A percentile compares a stretch with the other conserved stretches of the same genome.
These are phyloP conservation scores for Trinectes maculatus DNA, from an alignment of 2,113 vertebrate genomes.

Conservation along the genomic window DNA sequence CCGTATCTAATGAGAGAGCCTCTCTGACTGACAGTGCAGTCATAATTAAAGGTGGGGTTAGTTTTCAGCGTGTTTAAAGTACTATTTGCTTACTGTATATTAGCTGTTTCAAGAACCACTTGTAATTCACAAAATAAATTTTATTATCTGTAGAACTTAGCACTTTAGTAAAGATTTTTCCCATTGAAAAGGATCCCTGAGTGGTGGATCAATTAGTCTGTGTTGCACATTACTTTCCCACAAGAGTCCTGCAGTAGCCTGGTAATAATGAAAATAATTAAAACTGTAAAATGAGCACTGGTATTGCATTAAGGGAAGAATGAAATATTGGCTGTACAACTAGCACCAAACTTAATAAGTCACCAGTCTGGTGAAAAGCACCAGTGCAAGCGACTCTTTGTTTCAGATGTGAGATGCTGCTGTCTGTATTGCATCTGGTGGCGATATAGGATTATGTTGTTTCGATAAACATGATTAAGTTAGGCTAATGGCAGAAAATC, in stretches of 20 bases:
- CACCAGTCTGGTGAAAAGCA: background rate
- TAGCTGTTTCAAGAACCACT: no score
- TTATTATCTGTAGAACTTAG: no score
- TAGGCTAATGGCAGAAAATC: slow-evolving; percentile 54
- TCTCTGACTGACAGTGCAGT: background rate
- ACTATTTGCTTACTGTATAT: no score
- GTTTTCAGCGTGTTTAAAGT: no score
- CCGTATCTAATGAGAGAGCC: background rate
- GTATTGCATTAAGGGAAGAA: background rate
- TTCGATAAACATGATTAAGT: slow-evolving; percentile 53
- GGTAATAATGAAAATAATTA: background rate
- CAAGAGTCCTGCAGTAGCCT: background rate
- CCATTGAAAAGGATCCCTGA: no score
- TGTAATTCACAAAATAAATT: no score
- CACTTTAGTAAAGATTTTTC: no score
- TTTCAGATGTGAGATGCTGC: slow-evolving; percentile 18
- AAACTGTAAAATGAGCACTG: background rate
- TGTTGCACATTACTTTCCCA: no score
- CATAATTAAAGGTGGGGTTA: background rate
- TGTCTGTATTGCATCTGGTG: slow-evolving; percentile 47
- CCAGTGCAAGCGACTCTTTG: slow-evolving; percentile 12
- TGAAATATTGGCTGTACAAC: background rate
- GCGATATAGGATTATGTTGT: slow-evolving; percentile 54
- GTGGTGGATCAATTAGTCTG: no score
- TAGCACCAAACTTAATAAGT: background rate